Percentiles rank a stretch among this genome's conserved stretches.
These are phyloP conservation scores for Eueremaeus valkanovi DNA, from an alignment of 2,888 invertebrate genomes.

Conservation along the genomic window DNA sequence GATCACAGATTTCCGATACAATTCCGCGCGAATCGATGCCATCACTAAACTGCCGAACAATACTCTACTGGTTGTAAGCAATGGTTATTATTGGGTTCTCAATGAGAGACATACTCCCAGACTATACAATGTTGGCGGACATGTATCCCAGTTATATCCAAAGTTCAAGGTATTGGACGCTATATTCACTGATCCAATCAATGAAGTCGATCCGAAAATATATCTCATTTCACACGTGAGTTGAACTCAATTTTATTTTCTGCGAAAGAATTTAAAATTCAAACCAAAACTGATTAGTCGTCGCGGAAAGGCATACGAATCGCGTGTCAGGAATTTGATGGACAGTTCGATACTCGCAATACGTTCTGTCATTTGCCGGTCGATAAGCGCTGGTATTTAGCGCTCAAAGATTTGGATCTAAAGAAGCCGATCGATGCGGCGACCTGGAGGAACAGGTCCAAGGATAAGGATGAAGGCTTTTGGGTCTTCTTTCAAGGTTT, in stretches of 20 bases:
- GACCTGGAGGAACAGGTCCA: slow-evolving; percentile 38
- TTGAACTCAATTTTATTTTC: not conserved
- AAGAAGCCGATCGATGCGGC: slow-evolving; percentile 36
- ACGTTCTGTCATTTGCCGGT: slow-evolving; percentile 40
- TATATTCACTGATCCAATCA: slow-evolving; percentile 39
- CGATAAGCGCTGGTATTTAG: slow-evolving; percentile 25
- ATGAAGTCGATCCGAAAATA: slow-evolving; percentile 35
- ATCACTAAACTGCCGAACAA: slow-evolving; percentile 33
- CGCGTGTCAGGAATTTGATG: slow-evolving; percentile 37
- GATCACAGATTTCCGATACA: slow-evolving; percentile 38
- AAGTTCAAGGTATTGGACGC: slow-evolving; percentile 33
- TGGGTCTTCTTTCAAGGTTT: slow-evolving; percentile 41
- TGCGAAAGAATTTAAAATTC: not conserved
- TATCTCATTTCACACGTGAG: slow-evolving; percentile 36
- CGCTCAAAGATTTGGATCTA: slow-evolving; percentile 35
- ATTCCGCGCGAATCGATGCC: slow-evolving; percentile 34
- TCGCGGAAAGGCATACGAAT: slow-evolving; percentile 36
- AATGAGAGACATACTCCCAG: slow-evolving; percentile 17
- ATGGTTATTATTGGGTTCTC: slow-evolving; percentile 37
- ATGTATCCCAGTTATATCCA: slow-evolving; percentile 10
- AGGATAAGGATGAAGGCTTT: slow-evolving; percentile 39
- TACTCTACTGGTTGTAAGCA: slow-evolving; percentile 36
- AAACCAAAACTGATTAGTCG: not conserved
- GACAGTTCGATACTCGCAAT: slow-evolving; percentile 13
- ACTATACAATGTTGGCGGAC: slow-evolving; percentile 35